phyloP scores from a whole-genome alignment of 2,797 vertebrate species.

The Hybognathus amarus region DNA sequence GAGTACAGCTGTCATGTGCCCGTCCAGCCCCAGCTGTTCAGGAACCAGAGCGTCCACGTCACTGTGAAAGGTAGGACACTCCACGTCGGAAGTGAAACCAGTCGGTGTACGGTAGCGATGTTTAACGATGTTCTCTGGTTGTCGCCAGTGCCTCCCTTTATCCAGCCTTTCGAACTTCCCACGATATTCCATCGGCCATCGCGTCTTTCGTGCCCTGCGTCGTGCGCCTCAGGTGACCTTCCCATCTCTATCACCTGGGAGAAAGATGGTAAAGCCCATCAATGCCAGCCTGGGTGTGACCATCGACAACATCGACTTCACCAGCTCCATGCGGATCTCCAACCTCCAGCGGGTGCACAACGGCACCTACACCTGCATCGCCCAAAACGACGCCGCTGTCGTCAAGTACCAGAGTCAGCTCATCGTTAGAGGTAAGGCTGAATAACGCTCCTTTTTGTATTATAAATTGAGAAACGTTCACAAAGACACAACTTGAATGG shows the following conservation, averaged over 20 bases:
- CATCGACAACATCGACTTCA: constrained; percentile 98
- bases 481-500: neutral
- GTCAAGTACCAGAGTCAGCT: constrained; percentile 96
- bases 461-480: neutral
- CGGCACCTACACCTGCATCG: constrained; percentile 97
- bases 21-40: constrained; percentile 94
- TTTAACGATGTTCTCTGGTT: neutral
- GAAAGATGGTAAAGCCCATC: constrained; percentile 92
- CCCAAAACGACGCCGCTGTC: constrained; percentile 91
- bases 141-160: constrained; percentile 90
- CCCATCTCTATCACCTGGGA: constrained; percentile 99
- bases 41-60: constrained; percentile 94
- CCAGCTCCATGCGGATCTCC: constrained; percentile 95
- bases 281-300: constrained; percentile 94
- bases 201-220: constrained; percentile 97
- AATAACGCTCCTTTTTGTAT: neutral
- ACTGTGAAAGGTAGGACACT: constrained; percentile 87
- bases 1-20: constrained; percentile 97
- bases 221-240: constrained; percentile 94
- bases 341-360: constrained; percentile 97
- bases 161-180: constrained; percentile 98
- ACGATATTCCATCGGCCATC: constrained; percentile 94
- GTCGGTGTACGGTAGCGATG: neutral
- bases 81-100: neutral
- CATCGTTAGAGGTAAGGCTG: constrained; percentile 88